phyloP scores from a whole-genome alignment of 1,140 invertebrate genomes.

The Drosophila asahinai region DNA sequence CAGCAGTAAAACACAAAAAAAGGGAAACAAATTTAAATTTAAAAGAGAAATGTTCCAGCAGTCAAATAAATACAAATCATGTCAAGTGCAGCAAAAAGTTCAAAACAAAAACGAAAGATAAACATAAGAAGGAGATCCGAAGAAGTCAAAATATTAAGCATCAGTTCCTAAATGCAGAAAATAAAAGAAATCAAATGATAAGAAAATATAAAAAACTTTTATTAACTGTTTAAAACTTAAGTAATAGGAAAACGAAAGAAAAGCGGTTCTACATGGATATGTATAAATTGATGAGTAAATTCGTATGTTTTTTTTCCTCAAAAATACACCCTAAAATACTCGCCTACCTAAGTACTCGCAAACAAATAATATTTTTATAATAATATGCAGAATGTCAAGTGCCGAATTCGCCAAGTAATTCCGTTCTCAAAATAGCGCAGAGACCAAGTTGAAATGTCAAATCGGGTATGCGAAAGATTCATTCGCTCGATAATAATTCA shows the following conservation, averaged over 20 bases:
- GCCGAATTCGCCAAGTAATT: slow-evolving; percentile 25
- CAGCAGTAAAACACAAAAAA: slow-evolving; percentile 39
- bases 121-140: slow-evolving; percentile 21
- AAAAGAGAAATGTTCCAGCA: slow-evolving; percentile 27
- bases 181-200: not conserved
- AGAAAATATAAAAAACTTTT: too few relatives aligned
- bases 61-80: slow-evolving; percentile 57
- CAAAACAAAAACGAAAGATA: slow-evolving; percentile 25
- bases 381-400: slow-evolving; percentile 15
- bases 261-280: too few relatives aligned
- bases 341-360: too few relatives aligned
- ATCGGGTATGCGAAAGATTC: slow-evolving; percentile 29
- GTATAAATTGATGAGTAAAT: too few relatives aligned
- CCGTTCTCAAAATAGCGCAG: slow-evolving; percentile 19
- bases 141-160: slow-evolving; percentile 16
- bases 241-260: too few relatives aligned
- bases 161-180: slow-evolving; percentile 4
- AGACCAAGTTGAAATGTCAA: slow-evolving; percentile 37
- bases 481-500: slow-evolving; percentile 54
- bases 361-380: too few relatives aligned
- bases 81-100: slow-evolving; percentile 52
- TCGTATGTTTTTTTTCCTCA: too few relatives aligned
- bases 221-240: too few relatives aligned
- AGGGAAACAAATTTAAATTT: slow-evolving; percentile 19
- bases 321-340: too few relatives aligned